phyloP scores from a whole-genome alignment of 2,113 vertebrate species.

The Tenrec ecaudatus region DNA sequence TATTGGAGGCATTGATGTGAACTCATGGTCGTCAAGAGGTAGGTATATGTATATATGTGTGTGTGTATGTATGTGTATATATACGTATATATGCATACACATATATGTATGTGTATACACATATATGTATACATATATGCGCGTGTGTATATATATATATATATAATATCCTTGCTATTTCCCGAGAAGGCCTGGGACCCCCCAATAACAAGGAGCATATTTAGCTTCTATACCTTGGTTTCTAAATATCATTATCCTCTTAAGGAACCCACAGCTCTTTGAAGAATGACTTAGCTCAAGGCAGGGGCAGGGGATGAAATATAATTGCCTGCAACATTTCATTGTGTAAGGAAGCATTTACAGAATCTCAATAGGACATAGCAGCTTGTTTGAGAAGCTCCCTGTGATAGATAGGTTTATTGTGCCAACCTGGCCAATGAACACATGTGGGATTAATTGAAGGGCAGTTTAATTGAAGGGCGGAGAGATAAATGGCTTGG shows the following conservation, averaged over 20 bases:
- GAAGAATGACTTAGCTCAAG: conserved; percentile 1
- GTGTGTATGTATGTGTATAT: too few relatives aligned
- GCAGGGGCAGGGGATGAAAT: neutral
- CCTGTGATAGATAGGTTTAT: too few relatives aligned
- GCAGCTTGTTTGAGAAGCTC: neutral
- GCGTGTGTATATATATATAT: neutral
- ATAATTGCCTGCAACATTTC: neutral
- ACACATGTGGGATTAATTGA: too few relatives aligned
- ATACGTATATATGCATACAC: neutral
- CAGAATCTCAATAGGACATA: neutral
- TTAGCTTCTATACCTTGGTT: neutral
- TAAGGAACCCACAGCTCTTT: neutral
- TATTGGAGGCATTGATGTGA: neutral
- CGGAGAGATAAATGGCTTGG: too few relatives aligned
- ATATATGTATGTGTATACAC: neutral
- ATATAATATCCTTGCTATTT: neutral
- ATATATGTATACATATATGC: too few relatives aligned
- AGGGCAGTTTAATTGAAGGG: too few relatives aligned
- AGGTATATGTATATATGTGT: fast-evolving
- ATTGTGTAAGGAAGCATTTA: neutral
- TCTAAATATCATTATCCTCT: conserved; percentile 16
- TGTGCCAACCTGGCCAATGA: too few relatives aligned
- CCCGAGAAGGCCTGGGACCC: neutral
- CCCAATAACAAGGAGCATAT: neutral
- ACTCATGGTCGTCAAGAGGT: neutral